Percentiles rank a stretch among this genome's conserved stretches.
Evolutionary conservation across 1,140 invertebrate species (phyloP).

Genomic region (Charaxes varanes): DNA sequence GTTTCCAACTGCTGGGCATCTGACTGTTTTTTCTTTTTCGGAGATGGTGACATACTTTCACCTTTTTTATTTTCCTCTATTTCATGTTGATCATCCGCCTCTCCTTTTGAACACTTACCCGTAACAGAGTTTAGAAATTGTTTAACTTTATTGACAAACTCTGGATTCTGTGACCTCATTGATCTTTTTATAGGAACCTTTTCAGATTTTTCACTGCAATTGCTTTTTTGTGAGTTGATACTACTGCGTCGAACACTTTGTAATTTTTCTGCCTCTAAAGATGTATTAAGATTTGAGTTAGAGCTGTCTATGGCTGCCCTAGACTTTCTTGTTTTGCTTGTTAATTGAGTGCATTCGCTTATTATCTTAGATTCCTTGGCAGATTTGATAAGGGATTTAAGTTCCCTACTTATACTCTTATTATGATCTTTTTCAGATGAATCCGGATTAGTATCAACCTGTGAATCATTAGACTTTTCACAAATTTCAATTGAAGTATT

Average conservation of each 20-base stretch:
- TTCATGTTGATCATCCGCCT: conserved; percentile 49
- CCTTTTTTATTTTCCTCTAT: conserved; percentile 28
- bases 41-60: conserved; percentile 21
- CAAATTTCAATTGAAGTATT: conserved; percentile 23
- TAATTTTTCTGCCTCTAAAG: conserved; percentile 43
- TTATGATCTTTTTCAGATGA: conserved; percentile 53
- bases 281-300: conserved; percentile 35
- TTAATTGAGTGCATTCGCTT: conserved; percentile 66
- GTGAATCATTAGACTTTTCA: conserved; percentile 46
- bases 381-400: conserved; percentile 65
- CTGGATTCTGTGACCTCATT: conserved; percentile 75
- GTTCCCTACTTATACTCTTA: conserved; percentile 62
- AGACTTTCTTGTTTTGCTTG: conserved; percentile 64
- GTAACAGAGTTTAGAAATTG: conserved; percentile 72
- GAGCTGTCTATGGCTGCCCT: conserved; percentile 43
- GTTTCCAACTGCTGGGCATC: conserved; percentile 15
- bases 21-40: conserved; percentile 44
- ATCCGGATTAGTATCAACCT: conserved; percentile 35
- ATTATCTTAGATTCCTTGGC: conserved; percentile 72
- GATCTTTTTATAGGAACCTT: conserved; percentile 51
- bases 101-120: conserved; percentile 39
- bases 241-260: conserved; percentile 43
- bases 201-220: conserved; percentile 52
- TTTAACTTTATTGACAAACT: conserved; percentile 75
- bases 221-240: conserved; percentile 53